Base-by-base conservation (phyloP, 2,888 invertebrate genomes). In the Bruchidius siliquastri region DNA sequence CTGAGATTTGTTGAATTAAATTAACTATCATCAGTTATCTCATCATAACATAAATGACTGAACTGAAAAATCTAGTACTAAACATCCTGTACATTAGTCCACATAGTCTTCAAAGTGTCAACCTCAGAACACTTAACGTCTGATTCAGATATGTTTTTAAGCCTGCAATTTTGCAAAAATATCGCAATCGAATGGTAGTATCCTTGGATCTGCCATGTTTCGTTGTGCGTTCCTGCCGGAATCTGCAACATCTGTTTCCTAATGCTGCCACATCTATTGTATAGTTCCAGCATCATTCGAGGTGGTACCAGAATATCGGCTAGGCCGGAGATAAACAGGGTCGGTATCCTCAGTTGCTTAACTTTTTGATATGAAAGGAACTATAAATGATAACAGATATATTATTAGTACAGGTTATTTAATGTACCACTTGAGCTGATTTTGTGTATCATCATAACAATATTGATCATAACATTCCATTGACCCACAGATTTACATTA, bases 301-400 rank as follows among this genome's bases (percentile, higher is more conserved):
- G 97, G 96, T 71, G 98, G 98, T 49, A 98, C 96, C 73, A 98
- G 87, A 20, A 91, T 90, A 85, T 98, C 98, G 26, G 93, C 92
- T 77, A 94, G 89, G 18, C 98, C 98, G 77, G 96, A 96, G 80
- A 98, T 90, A 85, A 98, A 95, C 78, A 98, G 87, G 30, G 93
- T 92, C 26, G 98, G 96, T 72, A 93, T 89, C 73, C 90, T 88
- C 67, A 97, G 88, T 74, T 91, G 90, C 22, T 90, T 87, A 76
- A 97, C 91, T 88, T 96, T 96, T 76, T 90, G 88, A 77, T 91
- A 84, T 72, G 94, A 94, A 85, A 92, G 85, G 85, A 92, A 94
- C 94, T 94, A 87, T 21, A 80, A 81, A 66, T 26, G 71, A 71
- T n/a, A 30, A 73, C 21, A 67, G 20, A 69, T 20, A 70, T 20